Evolutionary conservation across 2,113 vertebrate genomes (phyloP).

Genomic region (Chinchilla lanigera): DNA sequence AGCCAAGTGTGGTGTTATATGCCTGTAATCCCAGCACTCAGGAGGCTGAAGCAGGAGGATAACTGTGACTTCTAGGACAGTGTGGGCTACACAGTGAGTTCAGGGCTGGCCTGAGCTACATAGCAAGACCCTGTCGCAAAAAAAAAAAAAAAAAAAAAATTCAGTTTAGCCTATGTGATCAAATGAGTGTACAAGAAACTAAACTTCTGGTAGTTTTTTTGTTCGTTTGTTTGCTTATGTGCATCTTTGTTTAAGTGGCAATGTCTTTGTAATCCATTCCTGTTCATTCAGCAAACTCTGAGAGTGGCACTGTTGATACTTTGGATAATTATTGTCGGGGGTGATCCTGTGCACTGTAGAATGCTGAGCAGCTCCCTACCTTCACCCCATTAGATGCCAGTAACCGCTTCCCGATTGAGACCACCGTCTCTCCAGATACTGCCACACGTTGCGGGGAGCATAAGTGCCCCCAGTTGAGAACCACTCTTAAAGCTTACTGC

Average conservation of each 20-base stretch:
- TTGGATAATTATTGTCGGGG: neutral
- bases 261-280: neutral
- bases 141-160: neutral
- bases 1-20: too few relatives aligned
- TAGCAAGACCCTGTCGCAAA: neutral
- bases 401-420: neutral
- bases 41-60: too few relatives aligned
- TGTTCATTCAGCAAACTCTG: neutral
- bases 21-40: too few relatives aligned
- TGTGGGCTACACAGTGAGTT: neutral
- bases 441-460: neutral
- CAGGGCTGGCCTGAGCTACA: neutral
- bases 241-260: neutral
- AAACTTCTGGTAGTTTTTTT: constrained; percentile 6
- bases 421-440: neutral
- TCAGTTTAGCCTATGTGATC: neutral
- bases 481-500: neutral
- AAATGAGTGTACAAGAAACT: constrained; percentile 16
- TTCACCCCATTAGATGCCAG: neutral
- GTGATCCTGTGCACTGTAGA: neutral
- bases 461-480: constrained; percentile 5
- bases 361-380: neutral
- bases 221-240: neutral
- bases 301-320: neutral
- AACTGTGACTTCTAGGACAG: too few relatives aligned